Conservation (phyloP, 2,888 invertebrate species). For the Scaptomyza caliginosa region DNA sequence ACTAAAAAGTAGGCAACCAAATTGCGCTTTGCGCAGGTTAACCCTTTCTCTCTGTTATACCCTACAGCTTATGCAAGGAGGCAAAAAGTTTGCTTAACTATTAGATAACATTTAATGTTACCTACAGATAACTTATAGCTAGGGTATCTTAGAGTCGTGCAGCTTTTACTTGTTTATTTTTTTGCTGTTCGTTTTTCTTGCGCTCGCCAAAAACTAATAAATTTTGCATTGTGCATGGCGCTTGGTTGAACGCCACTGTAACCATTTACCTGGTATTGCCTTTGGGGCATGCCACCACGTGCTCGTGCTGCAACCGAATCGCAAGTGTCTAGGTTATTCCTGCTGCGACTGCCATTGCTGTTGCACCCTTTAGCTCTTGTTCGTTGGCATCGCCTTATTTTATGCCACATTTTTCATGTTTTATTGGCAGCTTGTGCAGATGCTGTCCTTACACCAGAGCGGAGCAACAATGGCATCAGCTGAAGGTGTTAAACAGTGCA, state of each 20-base stretch:
- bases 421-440: slow-evolving; percentile 49
- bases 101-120: too few relatives aligned
- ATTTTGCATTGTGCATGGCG: slow-evolving; percentile 69
- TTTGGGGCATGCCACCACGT: slow-evolving; percentile 43
- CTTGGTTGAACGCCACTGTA: slow-evolving; percentile 48
- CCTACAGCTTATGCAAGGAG: not conserved
- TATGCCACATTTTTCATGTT: slow-evolving; percentile 61
- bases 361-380: not conserved
- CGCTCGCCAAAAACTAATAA: slow-evolving; percentile 70
- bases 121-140: too few relatives aligned
- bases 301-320: slow-evolving; percentile 19
- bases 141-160: not conserved
- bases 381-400: slow-evolving; percentile 52
- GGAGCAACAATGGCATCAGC: not conserved
- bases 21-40: slow-evolving; percentile 44
- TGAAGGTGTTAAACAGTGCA: too few relatives aligned
- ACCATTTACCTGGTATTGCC: slow-evolving; percentile 56
- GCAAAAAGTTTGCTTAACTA: not conserved
- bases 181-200: too few relatives aligned
- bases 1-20: slow-evolving; percentile 42
- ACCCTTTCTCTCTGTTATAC: not conserved
- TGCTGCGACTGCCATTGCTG: slow-evolving; percentile 12
- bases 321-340: slow-evolving; percentile 19
- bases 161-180: not conserved
- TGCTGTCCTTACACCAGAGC: slow-evolving; percentile 2